Evolutionary conservation across 1,140 invertebrate species (phyloP).

Genomic region (Musca domestica): DNA sequence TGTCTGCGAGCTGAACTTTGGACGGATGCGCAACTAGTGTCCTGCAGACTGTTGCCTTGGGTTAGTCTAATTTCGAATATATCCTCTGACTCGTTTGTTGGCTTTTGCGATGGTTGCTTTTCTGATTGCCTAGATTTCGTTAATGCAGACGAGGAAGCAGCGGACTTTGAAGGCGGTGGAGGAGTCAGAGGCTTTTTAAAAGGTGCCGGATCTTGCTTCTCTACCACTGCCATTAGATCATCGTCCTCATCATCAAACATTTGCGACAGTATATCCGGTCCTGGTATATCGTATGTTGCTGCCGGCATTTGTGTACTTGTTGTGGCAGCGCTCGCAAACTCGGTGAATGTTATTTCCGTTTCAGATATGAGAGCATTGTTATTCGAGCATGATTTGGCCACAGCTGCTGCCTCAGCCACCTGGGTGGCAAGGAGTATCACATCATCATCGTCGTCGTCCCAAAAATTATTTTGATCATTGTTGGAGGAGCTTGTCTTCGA

Average conservation of each 20-base stretch:
- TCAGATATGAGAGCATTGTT: constrained; percentile 3
- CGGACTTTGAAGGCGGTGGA: background rate
- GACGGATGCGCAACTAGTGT: background rate
- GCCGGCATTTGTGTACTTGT: constrained; percentile 41
- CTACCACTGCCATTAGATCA: constrained; percentile 22
- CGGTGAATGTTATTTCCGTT: constrained; percentile 36
- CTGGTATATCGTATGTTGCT: constrained; percentile 1
- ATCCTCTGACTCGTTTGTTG: background rate
- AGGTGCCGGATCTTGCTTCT: background rate
- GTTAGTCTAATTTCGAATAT: background rate
- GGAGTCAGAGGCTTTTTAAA: background rate
- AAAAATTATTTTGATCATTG: constrained; percentile 32
- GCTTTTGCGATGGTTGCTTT: background rate
- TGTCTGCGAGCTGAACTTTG: constrained; percentile 33
- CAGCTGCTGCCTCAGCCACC: constrained; percentile 36
- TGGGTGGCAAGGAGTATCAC: constrained; percentile 45
- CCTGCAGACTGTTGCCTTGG: background rate
- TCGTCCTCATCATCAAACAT: constrained; percentile 37
- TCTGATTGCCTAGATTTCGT: background rate
- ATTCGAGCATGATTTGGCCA: background rate
- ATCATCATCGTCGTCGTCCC: constrained; percentile 48
- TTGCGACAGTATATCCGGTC: constrained; percentile 28
- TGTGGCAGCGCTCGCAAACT: constrained; percentile 35
- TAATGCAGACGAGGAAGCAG: too few relatives aligned
- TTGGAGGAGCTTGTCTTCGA: background rate